phyloP scores from a whole-genome alignment of 2,888 invertebrate species.

The Pantelozetes paolii region DNA sequence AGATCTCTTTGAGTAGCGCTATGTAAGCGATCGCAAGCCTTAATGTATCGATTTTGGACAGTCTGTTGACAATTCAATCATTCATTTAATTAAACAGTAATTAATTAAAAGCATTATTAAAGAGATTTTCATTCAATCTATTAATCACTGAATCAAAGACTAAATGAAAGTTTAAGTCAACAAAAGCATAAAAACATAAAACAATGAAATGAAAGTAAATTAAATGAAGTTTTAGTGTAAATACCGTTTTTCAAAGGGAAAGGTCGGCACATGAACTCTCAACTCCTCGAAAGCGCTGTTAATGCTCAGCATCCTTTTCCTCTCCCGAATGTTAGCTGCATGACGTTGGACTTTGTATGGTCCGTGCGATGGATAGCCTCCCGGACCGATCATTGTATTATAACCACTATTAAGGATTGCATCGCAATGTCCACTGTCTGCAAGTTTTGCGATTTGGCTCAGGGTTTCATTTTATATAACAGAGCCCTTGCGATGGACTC shows the following conservation, averaged over 20 bases:
- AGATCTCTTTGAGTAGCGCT: conserved; percentile 79
- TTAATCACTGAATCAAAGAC: too few relatives aligned
- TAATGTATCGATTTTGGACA: conserved; percentile 97
- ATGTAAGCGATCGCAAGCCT: conserved; percentile 96
- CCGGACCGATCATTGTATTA: conserved; percentile 38
- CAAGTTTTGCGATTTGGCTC: conserved; percentile 31
- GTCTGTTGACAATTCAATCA: conserved; percentile 48
- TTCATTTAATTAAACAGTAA: too few relatives aligned
- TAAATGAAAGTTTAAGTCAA: too few relatives aligned
- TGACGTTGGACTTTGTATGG: conserved; percentile 84
- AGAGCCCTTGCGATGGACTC: conserved; percentile 36
- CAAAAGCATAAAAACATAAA: too few relatives aligned
- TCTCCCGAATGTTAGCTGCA: conserved; percentile 91
- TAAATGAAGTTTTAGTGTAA: background rate
- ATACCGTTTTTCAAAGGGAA: conserved; percentile 90
- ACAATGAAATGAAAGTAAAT: background rate
- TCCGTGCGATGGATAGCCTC: conserved; percentile 53
- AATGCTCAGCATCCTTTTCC: conserved; percentile 84
- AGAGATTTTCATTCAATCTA: too few relatives aligned
- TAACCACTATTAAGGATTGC: conserved; percentile 24
- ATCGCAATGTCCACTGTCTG: conserved; percentile 37
- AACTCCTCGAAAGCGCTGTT: conserved; percentile 96
- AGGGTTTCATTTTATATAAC: background rate
- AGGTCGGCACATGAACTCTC: conserved; percentile 94
- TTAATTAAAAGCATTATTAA: too few relatives aligned